Conservation (phyloP, 2,113 vertebrate genomes). For the Laticauda laticaudata region DNA sequence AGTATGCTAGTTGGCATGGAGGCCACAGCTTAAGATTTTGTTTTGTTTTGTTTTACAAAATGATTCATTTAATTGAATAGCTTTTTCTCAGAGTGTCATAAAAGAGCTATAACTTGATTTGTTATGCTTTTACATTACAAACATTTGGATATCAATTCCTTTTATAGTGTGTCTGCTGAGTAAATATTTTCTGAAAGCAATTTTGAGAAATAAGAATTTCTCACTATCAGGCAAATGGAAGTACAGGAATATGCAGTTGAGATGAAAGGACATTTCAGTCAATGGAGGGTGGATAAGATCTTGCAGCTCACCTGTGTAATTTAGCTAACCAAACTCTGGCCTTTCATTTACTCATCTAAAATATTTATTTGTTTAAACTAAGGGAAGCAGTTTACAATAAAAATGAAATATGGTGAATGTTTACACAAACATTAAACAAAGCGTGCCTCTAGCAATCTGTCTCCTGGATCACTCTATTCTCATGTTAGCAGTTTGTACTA, state of each 20-base stretch:
- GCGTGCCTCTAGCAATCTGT: neutral
- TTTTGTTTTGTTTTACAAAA: neutral
- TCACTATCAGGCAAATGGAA: neutral
- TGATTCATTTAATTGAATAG: neutral
- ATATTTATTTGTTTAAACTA: neutral
- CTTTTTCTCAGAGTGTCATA: neutral
- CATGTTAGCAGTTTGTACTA: neutral
- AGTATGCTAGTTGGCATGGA: neutral
- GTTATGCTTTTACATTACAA: neutral
- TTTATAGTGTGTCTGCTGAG: neutral
- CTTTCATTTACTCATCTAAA: neutral
- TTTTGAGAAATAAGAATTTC: neutral
- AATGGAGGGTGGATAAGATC: neutral
- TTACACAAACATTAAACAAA: neutral
- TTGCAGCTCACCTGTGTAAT: neutral
- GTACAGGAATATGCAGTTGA: neutral
- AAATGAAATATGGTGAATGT: neutral
- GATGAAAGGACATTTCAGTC: neutral
- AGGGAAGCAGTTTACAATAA: neutral
- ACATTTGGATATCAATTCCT: neutral
- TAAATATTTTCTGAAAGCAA: neutral
- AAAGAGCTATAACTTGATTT: neutral
- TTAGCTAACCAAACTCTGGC: neutral
- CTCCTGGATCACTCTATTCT: neutral
- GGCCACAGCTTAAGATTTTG: neutral